phyloP scores from a whole-genome alignment of 2,888 invertebrate species.

The Drosophila helvetica region DNA sequence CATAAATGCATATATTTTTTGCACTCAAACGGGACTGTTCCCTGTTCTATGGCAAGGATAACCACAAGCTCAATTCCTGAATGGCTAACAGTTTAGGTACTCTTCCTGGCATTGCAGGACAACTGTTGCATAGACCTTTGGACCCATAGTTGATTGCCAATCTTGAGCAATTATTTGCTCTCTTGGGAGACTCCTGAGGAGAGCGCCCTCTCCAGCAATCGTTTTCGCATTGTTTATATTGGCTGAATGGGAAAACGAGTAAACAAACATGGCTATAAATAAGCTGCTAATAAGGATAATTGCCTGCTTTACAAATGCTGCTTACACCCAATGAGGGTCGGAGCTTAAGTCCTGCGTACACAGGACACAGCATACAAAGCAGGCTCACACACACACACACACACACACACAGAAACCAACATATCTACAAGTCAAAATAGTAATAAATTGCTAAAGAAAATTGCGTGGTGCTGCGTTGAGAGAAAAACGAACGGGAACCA shows the following conservation, averaged over 20 bases:
- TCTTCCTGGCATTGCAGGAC: background rate
- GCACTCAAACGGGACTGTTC: background rate
- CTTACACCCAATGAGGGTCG: background rate
- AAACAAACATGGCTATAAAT: slow-evolving; percentile 75
- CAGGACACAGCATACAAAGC: slow-evolving; percentile 6
- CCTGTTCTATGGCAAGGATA: no score
- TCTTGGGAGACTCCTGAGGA: background rate
- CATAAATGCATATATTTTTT: background rate
- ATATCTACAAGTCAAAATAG: slow-evolving; percentile 71
- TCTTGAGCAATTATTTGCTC: slow-evolving; percentile 34
- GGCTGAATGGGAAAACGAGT: slow-evolving; percentile 48
- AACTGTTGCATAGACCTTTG: slow-evolving; percentile 29
- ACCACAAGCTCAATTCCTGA: background rate
- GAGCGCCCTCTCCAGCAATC: slow-evolving; percentile 39
- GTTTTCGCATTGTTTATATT: slow-evolving; percentile 44
- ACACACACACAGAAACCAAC: slow-evolving; percentile 6
- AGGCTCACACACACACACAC: slow-evolving; percentile 19
- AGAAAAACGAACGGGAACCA: slow-evolving; percentile 39
- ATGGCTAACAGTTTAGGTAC: slow-evolving; percentile 7
- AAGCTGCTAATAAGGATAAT: slow-evolving; percentile 80
- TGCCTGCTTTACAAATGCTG: slow-evolving; percentile 71
- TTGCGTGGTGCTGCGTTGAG: slow-evolving; percentile 49
- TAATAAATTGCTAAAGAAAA: slow-evolving; percentile 74
- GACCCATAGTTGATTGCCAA: slow-evolving; percentile 24
- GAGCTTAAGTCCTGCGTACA: slow-evolving; percentile 8